Percentiles rank a stretch among this genome's conserved stretches.
These are phyloP conservation scores for Helicoverpa armigera DNA, from an alignment of 1,140 invertebrate species.

Conservation along the genomic window DNA sequence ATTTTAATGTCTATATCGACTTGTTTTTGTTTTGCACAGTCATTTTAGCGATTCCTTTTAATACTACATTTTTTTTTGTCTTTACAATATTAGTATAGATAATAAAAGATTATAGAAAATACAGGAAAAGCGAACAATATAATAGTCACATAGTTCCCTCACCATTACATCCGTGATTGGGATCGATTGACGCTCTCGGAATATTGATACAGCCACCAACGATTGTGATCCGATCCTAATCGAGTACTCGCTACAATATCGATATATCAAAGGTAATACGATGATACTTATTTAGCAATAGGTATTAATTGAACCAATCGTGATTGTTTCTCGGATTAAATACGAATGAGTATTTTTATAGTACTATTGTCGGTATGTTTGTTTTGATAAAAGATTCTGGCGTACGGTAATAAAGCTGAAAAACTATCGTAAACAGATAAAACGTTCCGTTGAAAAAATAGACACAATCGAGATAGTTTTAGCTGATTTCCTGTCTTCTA, in stretches of 20 bases:
- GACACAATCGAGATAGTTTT: slow-evolving; percentile 10
- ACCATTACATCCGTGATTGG: slow-evolving; percentile 41
- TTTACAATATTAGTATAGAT: not conserved
- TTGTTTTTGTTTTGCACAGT: not conserved
- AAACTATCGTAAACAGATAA: not conserved
- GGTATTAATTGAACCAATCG: not conserved
- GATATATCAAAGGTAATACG: slow-evolving; percentile 22
- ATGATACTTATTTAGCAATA: slow-evolving; percentile 28
- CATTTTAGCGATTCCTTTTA: too few species aligned
- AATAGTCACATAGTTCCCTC: slow-evolving; percentile 33
- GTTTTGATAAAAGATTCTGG: slow-evolving; percentile 3
- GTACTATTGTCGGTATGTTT: not conserved
- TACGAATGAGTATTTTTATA: not conserved
- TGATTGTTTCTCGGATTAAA: not conserved
- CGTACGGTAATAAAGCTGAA: slow-evolving; percentile 10
- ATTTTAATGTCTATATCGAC: not conserved
- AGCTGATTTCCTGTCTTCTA: slow-evolving; percentile 18
- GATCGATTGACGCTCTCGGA: slow-evolving; percentile 39
- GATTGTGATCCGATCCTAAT: slow-evolving; percentile 30
- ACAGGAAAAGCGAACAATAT: slow-evolving; percentile 26
- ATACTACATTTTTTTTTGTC: too few species aligned
- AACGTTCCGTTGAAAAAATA: slow-evolving; percentile 28
- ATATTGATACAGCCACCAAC: slow-evolving; percentile 34
- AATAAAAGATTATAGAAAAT: not conserved
- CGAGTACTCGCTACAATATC: slow-evolving; percentile 30